Evolutionary conservation across 2,113 vertebrate species (phyloP).

Genomic region (Osmerus mordax): DNA sequence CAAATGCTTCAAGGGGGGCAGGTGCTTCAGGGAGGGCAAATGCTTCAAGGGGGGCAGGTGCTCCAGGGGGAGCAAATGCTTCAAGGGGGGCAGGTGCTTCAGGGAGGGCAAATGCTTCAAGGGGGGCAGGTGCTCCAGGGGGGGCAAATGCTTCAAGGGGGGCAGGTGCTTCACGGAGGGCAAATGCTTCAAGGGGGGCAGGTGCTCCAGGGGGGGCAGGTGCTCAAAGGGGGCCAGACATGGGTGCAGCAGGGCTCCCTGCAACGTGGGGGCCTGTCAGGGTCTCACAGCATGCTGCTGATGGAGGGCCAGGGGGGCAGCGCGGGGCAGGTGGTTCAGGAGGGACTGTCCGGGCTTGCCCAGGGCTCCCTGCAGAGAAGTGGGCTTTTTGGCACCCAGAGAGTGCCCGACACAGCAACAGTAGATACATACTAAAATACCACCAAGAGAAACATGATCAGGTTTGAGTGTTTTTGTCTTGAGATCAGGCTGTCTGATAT

Average conservation of each 20-base stretch:
- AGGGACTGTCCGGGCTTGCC: slow-evolving; percentile 23
- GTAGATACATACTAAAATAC: background rate
- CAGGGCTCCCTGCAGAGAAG: background rate
- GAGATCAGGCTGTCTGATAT: too few species aligned
- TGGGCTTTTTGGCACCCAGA: slow-evolving; percentile 29
- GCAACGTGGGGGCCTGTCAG: slow-evolving; percentile 20
- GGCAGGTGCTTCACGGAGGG: background rate
- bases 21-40: background rate
- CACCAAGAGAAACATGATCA: background rate
- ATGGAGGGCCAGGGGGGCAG: slow-evolving; percentile 35
- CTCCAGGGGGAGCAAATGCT: slow-evolving; percentile 20
- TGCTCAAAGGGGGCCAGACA: slow-evolving; percentile 31
- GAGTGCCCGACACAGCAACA: background rate
- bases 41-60: background rate
- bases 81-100: background rate
- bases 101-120: background rate
- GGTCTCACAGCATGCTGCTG: slow-evolving; percentile 51
- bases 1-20: background rate
- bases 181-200: background rate
- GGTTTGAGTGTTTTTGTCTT: too few species aligned
- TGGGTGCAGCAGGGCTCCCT: slow-evolving; percentile 35
- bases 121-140: background rate
- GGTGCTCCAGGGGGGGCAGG: background rate
- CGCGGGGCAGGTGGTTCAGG: slow-evolving; percentile 16
- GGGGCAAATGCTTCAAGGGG: slow-evolving; percentile 13